These are phyloP conservation scores for Pangasianodon gigas DNA, from an alignment of 2,113 vertebrate genomes.

Conservation along the genomic window DNA sequence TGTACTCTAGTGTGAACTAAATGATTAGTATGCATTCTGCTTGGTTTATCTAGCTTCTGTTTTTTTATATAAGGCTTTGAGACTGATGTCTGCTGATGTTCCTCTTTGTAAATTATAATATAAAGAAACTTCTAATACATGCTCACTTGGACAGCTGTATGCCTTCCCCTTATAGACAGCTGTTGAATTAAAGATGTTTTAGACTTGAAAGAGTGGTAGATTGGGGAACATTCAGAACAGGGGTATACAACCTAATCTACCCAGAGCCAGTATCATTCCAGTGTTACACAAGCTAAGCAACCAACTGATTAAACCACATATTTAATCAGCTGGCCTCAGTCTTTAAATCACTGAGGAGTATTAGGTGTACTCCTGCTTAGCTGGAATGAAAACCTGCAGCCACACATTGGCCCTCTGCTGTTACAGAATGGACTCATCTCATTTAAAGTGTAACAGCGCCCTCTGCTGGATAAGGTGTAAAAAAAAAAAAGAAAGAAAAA, in stretches of 20 bases:
- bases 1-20: background rate
- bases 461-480: constrained; percentile 48
- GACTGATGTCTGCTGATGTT: background rate
- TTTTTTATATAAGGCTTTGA: background rate
- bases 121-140: background rate
- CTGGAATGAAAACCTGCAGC: background rate
- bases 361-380: background rate
- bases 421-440: background rate
- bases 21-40: background rate
- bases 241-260: background rate
- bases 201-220: background rate
- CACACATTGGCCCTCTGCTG: background rate
- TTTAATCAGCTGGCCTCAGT: background rate
- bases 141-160: background rate
- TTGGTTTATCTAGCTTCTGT: background rate
- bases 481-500: background rate
- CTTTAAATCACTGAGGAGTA: background rate
- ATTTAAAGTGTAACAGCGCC: constrained; percentile 52
- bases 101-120: background rate
- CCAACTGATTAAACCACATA: background rate
- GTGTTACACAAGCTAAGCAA: background rate
- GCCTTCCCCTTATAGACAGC: background rate
- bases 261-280: background rate
- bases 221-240: background rate
- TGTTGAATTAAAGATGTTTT: no score